Evolutionary conservation across 2,797 vertebrate genomes (phyloP), one percentile per base, ranked within the genome.

Genomic region (Syndactyla subalaris): DNA sequence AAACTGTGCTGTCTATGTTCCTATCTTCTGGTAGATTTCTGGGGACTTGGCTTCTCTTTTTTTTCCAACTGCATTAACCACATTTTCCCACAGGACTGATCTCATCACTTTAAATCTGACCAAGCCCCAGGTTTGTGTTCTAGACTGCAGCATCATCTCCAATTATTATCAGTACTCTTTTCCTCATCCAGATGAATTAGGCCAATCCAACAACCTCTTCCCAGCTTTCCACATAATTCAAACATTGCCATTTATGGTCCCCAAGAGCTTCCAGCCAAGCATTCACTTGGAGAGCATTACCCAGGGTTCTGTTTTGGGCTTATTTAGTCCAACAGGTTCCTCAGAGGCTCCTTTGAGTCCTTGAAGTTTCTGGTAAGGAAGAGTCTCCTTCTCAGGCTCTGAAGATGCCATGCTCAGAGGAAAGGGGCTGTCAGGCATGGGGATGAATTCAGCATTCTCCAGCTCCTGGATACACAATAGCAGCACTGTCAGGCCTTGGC

Each of bases 401-500:
- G 98, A 95, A 80, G 98, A 98, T 6, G 96, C 96, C 54, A 98
- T 97, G 79, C 98, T 98, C 55, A 96, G 94, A 45, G 98, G 98
- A 93, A 97, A 97, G 38, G 98, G 98, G 63, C 95, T 98, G 12
- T 98, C 97, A 26, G 99, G 99, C 97, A 99, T 99, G 7, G 99
- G 99, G 95, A 99, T 99, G 97, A 98, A 99, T 96, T 99, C 99
- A 19, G 99, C 99, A 11, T 99, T 98, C 94, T 99, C 99, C 48
- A 99, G 98, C 97, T 99, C 99, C 99, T 99, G 95, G 12, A 74
- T 16, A 83, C 6, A 96, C 38, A 71, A 96, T 93, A 97, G 57
- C 88, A 96, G 39, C 22, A 59, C 24, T 20, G 79, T 96, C 74
- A 98, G 93, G 77, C 76, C 76, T 71, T 68, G 34, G 59, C 61